Evolutionary conservation across 2,113 vertebrate species (phyloP), one percentile per base, ranked within the genome.

Genomic region (Leuciscus idus): DNA sequence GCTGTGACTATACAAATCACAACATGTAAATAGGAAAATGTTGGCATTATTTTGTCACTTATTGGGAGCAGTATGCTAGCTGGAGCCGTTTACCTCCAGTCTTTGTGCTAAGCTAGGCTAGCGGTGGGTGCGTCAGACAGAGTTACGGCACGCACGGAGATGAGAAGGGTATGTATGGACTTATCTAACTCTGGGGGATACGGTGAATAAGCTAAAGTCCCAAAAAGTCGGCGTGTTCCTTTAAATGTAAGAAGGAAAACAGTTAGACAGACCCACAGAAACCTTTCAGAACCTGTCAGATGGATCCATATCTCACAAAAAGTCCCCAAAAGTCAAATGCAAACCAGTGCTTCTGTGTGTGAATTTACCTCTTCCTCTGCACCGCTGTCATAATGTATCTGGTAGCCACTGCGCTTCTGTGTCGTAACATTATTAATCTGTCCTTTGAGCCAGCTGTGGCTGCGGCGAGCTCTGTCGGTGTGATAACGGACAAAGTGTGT

Each of bases 401-500:
- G 91, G 94, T 99, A 99, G 19, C 95, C 87, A 21, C 95, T 91
- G 0, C 75, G 90, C 55, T 94, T 92, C 0, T 86, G 90, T 0
- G 93, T 91, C 1, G 39, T 3, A 9, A 23, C 2, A n/a, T 66
- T 48, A 2, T 30, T 17, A 23, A 74, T 52, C 10, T 91, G 85
- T 0, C 91, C 90, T 57, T 87, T 92, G 78, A 59, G 79, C 48
- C 88, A 91, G 0, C 91, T 86, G 46, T 91, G 91, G 10, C 94
- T 92, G 83, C 91, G 88, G 1, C 90, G 93, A 21, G 95, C 85
- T 0, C 93, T 90, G 70, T 92, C 73, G 0, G 97, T 98, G 93
- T 99, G 95, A 91, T 97, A 96, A 39, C 90, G 95, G 73, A 99
- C 97, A 0, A 98, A 99, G n/a, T 88, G 93, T 0, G 97, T 97